phyloP scores from a whole-genome alignment of 35 echinoderm and acorn worm genomes.

The Ophioderma brevispina region DNA sequence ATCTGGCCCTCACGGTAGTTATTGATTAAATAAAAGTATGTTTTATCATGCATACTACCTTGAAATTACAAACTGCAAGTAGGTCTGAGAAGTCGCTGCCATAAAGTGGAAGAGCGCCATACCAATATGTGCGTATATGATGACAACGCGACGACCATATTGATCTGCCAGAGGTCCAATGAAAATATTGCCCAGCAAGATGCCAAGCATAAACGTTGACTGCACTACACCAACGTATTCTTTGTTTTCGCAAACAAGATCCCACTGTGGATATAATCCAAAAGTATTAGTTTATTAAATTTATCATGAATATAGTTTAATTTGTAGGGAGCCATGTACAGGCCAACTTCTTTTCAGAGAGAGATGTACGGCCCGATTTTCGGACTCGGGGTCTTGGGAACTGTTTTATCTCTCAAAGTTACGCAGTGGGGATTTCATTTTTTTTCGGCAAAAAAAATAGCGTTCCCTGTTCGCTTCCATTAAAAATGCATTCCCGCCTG shows the following conservation, averaged over 20 bases:
- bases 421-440: no score
- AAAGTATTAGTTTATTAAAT: background rate
- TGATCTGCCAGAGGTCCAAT: slow-evolving; percentile 71
- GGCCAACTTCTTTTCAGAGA: no score
- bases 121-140: slow-evolving; percentile 21
- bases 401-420: background rate
- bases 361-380: no score
- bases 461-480: no score
- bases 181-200: slow-evolving; percentile 60
- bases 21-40: no score
- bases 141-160: slow-evolving; percentile 52
- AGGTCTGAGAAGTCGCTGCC: slow-evolving; percentile 37
- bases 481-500: no score
- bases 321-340: no score
- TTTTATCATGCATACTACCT: slow-evolving; percentile 48
- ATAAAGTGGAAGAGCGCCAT: slow-evolving; percentile 32
- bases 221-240: slow-evolving; percentile 72
- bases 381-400: no score
- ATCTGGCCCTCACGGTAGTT: no score
- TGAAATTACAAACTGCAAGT: slow-evolving; percentile 56
- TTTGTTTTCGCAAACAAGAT: slow-evolving; percentile 79
- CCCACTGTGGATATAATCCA: slow-evolving; percentile 56
- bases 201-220: slow-evolving; percentile 72
- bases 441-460: no score
- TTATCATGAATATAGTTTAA: no score